Percentiles rank a stretch among this genome's conserved stretches.
Evolutionary conservation across 2,888 invertebrate species (phyloP).

Genomic region (Melanchra persicariae): DNA sequence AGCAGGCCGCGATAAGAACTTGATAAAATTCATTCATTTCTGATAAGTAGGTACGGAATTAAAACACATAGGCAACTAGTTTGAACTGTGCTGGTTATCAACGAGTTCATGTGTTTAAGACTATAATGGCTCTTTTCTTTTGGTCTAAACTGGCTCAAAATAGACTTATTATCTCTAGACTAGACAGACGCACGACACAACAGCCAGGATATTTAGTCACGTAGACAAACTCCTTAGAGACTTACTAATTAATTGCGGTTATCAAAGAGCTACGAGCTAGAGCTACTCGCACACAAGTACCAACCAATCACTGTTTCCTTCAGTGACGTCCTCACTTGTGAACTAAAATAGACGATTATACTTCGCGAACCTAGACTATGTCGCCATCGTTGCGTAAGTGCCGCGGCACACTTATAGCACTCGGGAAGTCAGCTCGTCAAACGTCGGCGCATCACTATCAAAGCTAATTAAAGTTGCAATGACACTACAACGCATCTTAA

Average conservation of each 20-base stretch:
- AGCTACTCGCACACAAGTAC: not conserved
- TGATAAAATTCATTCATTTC: slow-evolving; percentile 55
- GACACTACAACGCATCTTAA: slow-evolving; percentile 83
- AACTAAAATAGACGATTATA: slow-evolving; percentile 40
- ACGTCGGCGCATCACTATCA: slow-evolving; percentile 71
- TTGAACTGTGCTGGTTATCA: slow-evolving; percentile 12
- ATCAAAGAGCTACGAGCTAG: slow-evolving; percentile 58
- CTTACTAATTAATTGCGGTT: slow-evolving; percentile 41
- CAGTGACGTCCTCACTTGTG: slow-evolving; percentile 19
- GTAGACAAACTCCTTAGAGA: slow-evolving; percentile 26
- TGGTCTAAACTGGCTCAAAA: slow-evolving; percentile 10
- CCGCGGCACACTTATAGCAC: slow-evolving; percentile 53
- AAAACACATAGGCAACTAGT: slow-evolving; percentile 1
- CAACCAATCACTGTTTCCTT: slow-evolving; percentile 33
- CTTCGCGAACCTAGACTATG: slow-evolving; percentile 39
- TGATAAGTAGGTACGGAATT: slow-evolving; percentile 54
- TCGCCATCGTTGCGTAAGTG: slow-evolving; percentile 51
- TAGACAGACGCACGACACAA: not conserved
- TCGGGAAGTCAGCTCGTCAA: slow-evolving; percentile 58
- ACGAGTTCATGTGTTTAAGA: slow-evolving; percentile 12
- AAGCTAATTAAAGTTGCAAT: slow-evolving; percentile 89
- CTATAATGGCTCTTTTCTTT: slow-evolving; percentile 25
- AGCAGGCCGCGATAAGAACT: slow-evolving; percentile 48
- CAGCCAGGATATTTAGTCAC: slow-evolving; percentile 26
- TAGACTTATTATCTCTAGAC: slow-evolving; percentile 33